Conservation (phyloP, 2,797 vertebrate species). For the Aulostomus chinensis region DNA sequence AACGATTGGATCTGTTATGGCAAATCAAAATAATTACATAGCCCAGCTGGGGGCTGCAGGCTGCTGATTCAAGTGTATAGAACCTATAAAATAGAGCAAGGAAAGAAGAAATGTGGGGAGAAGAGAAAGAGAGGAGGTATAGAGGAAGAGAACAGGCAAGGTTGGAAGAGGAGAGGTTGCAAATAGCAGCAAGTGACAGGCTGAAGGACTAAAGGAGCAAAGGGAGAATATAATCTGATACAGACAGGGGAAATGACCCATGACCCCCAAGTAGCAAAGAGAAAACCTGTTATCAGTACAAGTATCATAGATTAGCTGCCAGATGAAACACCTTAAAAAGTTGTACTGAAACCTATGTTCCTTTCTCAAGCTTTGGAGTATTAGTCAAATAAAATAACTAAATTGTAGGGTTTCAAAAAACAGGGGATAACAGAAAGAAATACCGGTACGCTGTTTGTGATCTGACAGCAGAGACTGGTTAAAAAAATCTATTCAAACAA, state of each 20-base stretch:
- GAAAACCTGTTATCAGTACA: slow-evolving; percentile 18
- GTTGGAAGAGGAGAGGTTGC: slow-evolving; percentile 43
- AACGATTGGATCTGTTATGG: too few relatives aligned
- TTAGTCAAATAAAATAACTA: too few relatives aligned
- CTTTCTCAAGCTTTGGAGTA: too few relatives aligned
- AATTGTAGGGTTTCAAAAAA: too few relatives aligned
- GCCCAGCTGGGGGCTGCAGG: slow-evolving; percentile 42
- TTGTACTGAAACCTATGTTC: too few relatives aligned
- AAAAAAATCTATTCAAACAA: too few relatives aligned
- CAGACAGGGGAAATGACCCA: slow-evolving; percentile 34
- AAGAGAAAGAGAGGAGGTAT: slow-evolving; percentile 33
- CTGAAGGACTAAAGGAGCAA: slow-evolving; percentile 31
- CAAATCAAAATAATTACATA: background rate
- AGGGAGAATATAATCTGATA: slow-evolving; percentile 35
- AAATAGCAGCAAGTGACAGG: slow-evolving; percentile 49
- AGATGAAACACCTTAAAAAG: slow-evolving; percentile 44
- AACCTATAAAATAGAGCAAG: slow-evolving; percentile 15
- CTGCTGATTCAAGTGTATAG: slow-evolving; percentile 32
- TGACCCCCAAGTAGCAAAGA: slow-evolving; percentile 25
- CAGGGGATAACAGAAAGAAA: too few relatives aligned
- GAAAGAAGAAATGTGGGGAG: slow-evolving; percentile 18
- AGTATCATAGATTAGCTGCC: slow-evolving; percentile 33
- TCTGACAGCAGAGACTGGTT: background rate
- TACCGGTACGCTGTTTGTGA: too few relatives aligned
- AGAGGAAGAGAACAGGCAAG: slow-evolving; percentile 59